Percentiles rank a stretch among this genome's conserved stretches.
Evolutionary conservation across 92 coral and sea anemone genomes (phyloP).

Genomic region (Metridium senile): DNA sequence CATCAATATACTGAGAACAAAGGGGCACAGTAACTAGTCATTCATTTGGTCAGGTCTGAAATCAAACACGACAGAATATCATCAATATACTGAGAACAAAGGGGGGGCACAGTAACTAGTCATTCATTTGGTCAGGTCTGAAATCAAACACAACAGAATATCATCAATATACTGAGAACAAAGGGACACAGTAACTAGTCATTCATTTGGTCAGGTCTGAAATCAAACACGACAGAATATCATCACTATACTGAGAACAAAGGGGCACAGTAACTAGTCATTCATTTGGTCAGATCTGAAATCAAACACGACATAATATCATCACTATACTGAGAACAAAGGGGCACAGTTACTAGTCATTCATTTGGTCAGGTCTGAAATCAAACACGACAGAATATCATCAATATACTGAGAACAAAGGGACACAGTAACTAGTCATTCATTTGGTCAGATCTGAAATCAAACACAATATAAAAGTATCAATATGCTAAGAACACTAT

Average conservation of each 20-base stretch:
- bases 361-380: constrained; percentile 78
- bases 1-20: background rate
- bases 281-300: constrained; percentile 84
- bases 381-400: background rate
- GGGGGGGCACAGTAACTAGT: too few relatives aligned
- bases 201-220: constrained; percentile 81
- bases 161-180: too few relatives aligned
- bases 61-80: background rate
- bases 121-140: constrained; percentile 84
- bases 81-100: too few relatives aligned
- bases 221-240: background rate
- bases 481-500: too few relatives aligned
- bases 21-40: too few relatives aligned
- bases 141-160: background rate
- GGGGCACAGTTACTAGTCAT: too few relatives aligned
- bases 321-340: background rate
- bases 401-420: too few relatives aligned
- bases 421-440: too few relatives aligned
- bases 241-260: too few relatives aligned
- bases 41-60: constrained; percentile 80
- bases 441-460: constrained; percentile 72
- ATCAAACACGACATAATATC: background rate
- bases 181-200: constrained; percentile 72
- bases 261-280: too few relatives aligned
- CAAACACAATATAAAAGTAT: background rate